Percentiles rank a stretch among this genome's conserved stretches.
Conservation (phyloP, 53 echinoderm and acorn worm genomes). For the Echinometra lucunter region DNA sequence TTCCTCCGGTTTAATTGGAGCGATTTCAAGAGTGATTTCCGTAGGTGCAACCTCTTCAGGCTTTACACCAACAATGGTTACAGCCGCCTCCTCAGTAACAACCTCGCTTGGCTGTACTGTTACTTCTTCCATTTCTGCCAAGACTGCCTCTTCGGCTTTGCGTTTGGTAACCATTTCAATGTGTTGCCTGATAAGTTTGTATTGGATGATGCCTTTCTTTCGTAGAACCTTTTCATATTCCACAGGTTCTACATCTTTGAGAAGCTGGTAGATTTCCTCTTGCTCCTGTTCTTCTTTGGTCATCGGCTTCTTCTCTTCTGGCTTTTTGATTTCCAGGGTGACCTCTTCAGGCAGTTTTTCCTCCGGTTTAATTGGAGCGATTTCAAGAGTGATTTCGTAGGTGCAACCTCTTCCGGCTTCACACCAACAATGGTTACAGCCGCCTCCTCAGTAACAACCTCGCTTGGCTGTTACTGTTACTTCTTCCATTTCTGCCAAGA, state of each 20-base stretch:
- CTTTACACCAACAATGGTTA: not conserved
- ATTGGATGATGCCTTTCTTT: constrained; percentile 62
- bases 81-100: constrained; percentile 2
- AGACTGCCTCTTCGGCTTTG: constrained; percentile 69
- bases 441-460: not conserved
- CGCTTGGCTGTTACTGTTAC: not conserved
- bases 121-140: constrained; percentile 14
- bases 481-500: not conserved
- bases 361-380: too few species aligned
- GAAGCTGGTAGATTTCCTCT: constrained; percentile 74
- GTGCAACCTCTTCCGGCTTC: not conserved
- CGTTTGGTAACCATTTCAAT: constrained; percentile 72
- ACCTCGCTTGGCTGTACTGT: not conserved
- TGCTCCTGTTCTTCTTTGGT: constrained; percentile 23
- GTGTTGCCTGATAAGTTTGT: constrained; percentile 71
- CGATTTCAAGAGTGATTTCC: constrained; percentile 8
- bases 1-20: too few species aligned
- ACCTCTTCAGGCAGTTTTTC: too few species aligned
- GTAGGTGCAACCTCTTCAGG: constrained; percentile 57
- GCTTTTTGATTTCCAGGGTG: not conserved
- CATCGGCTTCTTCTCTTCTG: not conserved
- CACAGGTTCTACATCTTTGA: constrained; percentile 75
- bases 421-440: constrained; percentile 9
- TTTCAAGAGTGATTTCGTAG: not conserved
- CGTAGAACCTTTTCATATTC: constrained; percentile 68